phyloP scores from a whole-genome alignment of 1,140 invertebrate species.

The Pseudomyrmex concolor region DNA sequence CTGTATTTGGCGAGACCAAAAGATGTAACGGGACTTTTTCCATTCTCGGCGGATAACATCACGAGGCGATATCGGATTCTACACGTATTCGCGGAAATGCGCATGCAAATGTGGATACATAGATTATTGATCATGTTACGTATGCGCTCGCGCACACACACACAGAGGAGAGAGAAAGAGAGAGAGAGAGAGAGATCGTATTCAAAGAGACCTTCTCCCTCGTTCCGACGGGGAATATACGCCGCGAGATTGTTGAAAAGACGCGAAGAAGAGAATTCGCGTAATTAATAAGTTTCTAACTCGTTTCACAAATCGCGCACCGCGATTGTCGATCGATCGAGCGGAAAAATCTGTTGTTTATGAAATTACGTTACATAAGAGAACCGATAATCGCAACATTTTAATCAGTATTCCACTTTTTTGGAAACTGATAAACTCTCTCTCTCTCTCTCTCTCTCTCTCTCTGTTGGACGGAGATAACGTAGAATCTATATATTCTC shows the following conservation, averaged over 20 bases:
- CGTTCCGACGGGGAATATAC: constrained; percentile 19
- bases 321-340: constrained; percentile 9
- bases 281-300: constrained; percentile 11
- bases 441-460: not conserved
- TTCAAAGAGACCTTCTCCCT: too few species aligned
- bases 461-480: not conserved
- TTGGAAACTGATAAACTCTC: not conserved
- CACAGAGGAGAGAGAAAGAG: not conserved
- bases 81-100: constrained; percentile 10
- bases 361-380: constrained; percentile 9
- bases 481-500: constrained; percentile 39
- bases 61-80: constrained; percentile 29
- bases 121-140: constrained; percentile 34
- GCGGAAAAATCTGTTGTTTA: constrained; percentile 20
- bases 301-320: not conserved
- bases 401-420: constrained; percentile 12
- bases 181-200: not conserved
- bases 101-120: constrained; percentile 3
- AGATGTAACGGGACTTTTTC: constrained; percentile 30
- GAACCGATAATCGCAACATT: constrained; percentile 30
- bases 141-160: not conserved
- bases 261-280: constrained; percentile 3
- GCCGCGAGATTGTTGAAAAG: constrained; percentile 20
- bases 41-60: not conserved
- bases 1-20: not conserved